phyloP scores from a whole-genome alignment of 2,888 invertebrate genomes.

The Cristatella mucedo region DNA sequence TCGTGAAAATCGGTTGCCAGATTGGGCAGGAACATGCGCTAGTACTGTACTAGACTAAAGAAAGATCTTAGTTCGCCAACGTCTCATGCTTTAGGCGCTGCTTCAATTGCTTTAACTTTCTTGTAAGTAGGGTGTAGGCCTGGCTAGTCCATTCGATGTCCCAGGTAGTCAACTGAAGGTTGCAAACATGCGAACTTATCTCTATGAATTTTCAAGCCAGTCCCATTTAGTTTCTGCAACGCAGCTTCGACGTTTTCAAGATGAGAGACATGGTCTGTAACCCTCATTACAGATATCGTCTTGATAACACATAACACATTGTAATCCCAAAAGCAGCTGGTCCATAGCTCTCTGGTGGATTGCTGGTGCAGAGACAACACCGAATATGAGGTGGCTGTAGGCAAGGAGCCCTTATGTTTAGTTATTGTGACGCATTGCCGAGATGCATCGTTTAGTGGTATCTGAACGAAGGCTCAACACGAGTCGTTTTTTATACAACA shows the following conservation, averaged over 20 bases:
- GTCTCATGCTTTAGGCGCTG: background rate
- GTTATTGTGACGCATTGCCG: conserved; percentile 13
- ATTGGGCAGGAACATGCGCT: conserved; percentile 1
- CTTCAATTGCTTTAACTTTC: conserved; percentile 9
- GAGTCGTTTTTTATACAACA: conserved; percentile 14
- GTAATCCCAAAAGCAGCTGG: conserved; percentile 12
- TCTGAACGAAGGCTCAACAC: conserved; percentile 14
- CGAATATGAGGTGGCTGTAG: conserved; percentile 14
- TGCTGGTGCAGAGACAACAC: conserved; percentile 15
- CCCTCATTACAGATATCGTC: conserved; percentile 12
- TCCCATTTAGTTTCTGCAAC: conserved; percentile 4
- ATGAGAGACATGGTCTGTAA: background rate
- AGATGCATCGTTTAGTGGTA: conserved; percentile 13
- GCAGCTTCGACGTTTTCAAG: background rate
- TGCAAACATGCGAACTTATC: conserved; percentile 7
- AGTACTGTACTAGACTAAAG: background rate
- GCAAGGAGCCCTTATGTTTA: too few relatives aligned
- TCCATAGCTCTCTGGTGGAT: conserved; percentile 16
- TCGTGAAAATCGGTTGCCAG: conserved; percentile 9
- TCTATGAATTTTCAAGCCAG: conserved; percentile 5
- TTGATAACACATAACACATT: conserved; percentile 5
- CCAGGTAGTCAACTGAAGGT: background rate
- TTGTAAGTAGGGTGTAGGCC: conserved; percentile 8
- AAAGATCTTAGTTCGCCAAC: background rate
- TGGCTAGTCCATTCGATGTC: background rate